Evolutionary conservation across 2,888 invertebrate species (phyloP).

Genomic region (Spilarctia lutea): DNA sequence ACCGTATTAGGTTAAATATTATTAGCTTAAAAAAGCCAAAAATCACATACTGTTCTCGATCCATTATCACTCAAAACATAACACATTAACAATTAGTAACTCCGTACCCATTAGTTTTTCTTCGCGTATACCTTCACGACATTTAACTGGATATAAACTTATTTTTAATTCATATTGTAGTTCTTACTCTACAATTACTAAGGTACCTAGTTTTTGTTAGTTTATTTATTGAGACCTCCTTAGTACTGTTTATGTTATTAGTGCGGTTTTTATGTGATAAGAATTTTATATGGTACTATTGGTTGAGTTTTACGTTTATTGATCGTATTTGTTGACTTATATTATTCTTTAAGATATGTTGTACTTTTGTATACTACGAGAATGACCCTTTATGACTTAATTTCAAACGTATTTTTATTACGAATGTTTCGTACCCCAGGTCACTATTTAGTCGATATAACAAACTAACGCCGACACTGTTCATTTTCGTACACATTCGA

Average conservation of each 20-base stretch:
- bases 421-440: too few species aligned
- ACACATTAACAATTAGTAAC: constrained; percentile 38
- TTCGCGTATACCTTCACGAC: constrained; percentile 27
- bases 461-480: too few species aligned
- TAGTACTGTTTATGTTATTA: constrained; percentile 18
- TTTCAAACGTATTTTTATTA: too few species aligned
- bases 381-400: too few species aligned
- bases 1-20: too few species aligned
- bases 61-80: constrained; percentile 18
- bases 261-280: background rate
- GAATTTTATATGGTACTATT: background rate
- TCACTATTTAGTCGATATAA: too few species aligned
- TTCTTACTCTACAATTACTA: constrained; percentile 54
- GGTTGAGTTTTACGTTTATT: background rate
- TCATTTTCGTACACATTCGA: too few species aligned
- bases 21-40: too few species aligned
- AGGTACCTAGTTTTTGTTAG: constrained; percentile 38
- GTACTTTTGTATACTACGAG: background rate
- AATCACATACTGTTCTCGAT: background rate
- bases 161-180: constrained; percentile 47
- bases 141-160: constrained; percentile 39
- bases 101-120: constrained; percentile 47
- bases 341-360: background rate
- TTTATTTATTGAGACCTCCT: constrained; percentile 48
- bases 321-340: background rate